Conservation (phyloP, 2,797 vertebrate genomes). For the Pteronotus mesoamericanus region DNA sequence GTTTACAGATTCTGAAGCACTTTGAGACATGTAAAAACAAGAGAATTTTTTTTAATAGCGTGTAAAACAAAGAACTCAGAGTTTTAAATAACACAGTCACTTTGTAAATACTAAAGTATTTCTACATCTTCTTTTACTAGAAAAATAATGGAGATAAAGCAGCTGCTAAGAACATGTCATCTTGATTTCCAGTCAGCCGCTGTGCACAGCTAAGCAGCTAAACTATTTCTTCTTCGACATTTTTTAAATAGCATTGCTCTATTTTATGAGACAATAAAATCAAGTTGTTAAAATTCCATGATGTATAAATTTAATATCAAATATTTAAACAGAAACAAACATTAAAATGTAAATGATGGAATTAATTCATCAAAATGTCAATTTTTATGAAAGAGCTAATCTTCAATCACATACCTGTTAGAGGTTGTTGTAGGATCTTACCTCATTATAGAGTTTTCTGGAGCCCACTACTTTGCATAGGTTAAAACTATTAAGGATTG, state of each 20-base stretch:
- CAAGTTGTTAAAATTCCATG: constrained; percentile 55
- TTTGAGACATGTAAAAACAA: not conserved
- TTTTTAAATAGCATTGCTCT: constrained; percentile 55
- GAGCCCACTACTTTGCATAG: not conserved
- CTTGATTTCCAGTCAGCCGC: not conserved
- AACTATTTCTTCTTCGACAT: constrained; percentile 32
- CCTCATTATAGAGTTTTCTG: not conserved
- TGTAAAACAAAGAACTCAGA: constrained; percentile 8
- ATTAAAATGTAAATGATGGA: constrained; percentile 51
- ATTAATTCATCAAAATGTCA: constrained; percentile 38
- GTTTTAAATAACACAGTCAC: not conserved
- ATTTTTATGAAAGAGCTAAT: constrained; percentile 32
- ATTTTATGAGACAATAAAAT: constrained; percentile 70
- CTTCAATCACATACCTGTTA: not conserved
- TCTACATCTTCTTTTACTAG: constrained; percentile 20
- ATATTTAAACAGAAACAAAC: constrained; percentile 50
- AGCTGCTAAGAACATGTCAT: not conserved
- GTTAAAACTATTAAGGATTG: not conserved
- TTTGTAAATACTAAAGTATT: constrained; percentile 42
- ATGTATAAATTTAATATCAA: constrained; percentile 45
- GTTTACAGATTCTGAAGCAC: not conserved
- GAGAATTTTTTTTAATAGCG: not conserved
- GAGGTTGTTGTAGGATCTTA: not conserved
- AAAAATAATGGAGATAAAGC: not conserved
- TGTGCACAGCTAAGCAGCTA: not conserved